Percentiles rank a stretch among this genome's conserved stretches.
Conservation (phyloP, 2,797 vertebrate genomes). For the Valencia hispanica region DNA sequence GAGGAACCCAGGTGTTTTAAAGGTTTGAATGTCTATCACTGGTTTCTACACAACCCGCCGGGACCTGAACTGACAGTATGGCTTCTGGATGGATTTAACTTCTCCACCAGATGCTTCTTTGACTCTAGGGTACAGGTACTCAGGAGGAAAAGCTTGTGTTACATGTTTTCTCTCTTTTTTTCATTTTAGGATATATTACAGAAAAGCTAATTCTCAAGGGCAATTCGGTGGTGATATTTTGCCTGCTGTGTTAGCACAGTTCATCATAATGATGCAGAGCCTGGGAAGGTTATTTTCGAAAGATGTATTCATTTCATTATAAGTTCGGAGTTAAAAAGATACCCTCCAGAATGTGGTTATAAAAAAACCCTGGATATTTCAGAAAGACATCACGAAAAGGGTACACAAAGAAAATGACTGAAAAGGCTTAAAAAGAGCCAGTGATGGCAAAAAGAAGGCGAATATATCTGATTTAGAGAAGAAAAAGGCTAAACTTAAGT, state of each 20-base stretch:
- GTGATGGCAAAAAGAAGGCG: conserved; percentile 3
- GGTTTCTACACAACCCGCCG: conserved; percentile 36
- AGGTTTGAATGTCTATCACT: conserved; percentile 61
- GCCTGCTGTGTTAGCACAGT: conserved; percentile 41
- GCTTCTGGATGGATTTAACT: conserved; percentile 68
- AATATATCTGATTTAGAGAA: conserved; percentile 18
- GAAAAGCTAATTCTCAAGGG: conserved; percentile 55
- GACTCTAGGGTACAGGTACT: conserved; percentile 58
- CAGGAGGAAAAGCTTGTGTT: conserved; percentile 43
- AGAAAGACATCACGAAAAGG: conserved; percentile 16
- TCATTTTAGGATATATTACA: conserved; percentile 46
- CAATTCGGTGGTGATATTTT: conserved; percentile 45
- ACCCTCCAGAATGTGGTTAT: conserved; percentile 46
- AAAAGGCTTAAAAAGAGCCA: conserved; percentile 10
- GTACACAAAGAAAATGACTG: background rate
- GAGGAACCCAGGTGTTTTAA: conserved; percentile 56
- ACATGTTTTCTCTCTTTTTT: conserved; percentile 18
- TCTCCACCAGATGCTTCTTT: conserved; percentile 60
- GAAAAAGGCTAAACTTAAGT: background rate
- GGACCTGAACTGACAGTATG: conserved; percentile 49
- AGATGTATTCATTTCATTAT: conserved; percentile 61
- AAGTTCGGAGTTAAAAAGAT: conserved; percentile 43
- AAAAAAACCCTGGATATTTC: conserved; percentile 41
- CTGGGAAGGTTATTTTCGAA: conserved; percentile 58
- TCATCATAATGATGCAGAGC: conserved; percentile 60